Base-by-base conservation (phyloP, 2,888 invertebrate species). In the Cyaniris semiargus region DNA sequence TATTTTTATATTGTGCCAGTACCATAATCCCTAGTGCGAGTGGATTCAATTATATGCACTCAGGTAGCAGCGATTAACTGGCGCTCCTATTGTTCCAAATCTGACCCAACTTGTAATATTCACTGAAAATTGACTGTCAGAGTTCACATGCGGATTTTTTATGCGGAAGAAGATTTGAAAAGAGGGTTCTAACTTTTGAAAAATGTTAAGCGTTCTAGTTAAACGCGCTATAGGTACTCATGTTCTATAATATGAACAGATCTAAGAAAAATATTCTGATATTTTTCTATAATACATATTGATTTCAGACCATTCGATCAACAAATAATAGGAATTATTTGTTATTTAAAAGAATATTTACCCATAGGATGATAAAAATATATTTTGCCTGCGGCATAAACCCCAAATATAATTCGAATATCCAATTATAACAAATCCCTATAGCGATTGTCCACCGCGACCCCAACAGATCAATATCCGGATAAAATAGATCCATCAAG, bases 341-440 rank as follows among this genome's bases (percentile, higher is more conserved):
- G 66, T 66, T 66, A 18, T 27, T 27, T 58, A 6, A 6, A n/a
- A 23, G 5, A 31, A 66, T 5, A 18, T 66, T 18, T 13, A 66
- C 6, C 66, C 15, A n/a, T n/a, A n/a, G 31, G 13, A 0, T 31
- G 7, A 72, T 44, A 72, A 72, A 38, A 44, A 48, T 23, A 48
- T 74, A 48, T 74, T 48, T 31, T 15, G 18, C 27, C 27, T 66
- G 27, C 66, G 66, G 18, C 74, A 15, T 15, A 48, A 48, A 48
- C 1, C 48, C 21, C 15, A 53, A 74, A 74, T 53, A 44, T 15
- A 18, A 23, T 23, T 71, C 21, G 53, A 48, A 48, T 53, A 48
- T 53, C 74, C 74, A 74, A 74, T 74, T 74, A 74, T 53, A 74
- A 53, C 74, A 27, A 74, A 74, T 74, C 74, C 74, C 27, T 5